Percentiles rank a stretch among this genome's conserved stretches.
phyloP scores from a whole-genome alignment of 1,140 invertebrate species.

The Plectrocnemia conspersa region DNA sequence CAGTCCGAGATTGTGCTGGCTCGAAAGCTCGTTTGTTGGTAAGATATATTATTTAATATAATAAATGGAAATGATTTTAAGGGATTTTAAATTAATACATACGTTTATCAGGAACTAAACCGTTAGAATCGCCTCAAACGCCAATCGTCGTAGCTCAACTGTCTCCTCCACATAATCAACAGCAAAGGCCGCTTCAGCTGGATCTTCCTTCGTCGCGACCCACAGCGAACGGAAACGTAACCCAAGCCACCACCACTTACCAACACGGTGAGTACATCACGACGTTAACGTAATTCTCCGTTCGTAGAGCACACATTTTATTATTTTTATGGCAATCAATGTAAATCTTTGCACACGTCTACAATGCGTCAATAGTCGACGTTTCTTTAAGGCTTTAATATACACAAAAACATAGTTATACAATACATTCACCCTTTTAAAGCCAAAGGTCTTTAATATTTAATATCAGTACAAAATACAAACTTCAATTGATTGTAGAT shows the following conservation, averaged over 20 bases:
- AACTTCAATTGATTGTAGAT: no score
- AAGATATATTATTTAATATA: conserved; percentile 26
- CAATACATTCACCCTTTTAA: no score
- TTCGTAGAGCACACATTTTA: conserved; percentile 3
- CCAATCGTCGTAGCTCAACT: conserved; percentile 58
- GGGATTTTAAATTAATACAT: no score
- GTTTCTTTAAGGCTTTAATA: no score
- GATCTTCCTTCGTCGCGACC: conserved; percentile 53
- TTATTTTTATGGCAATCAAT: conserved; percentile 8
- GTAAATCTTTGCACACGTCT: conserved; percentile 14
- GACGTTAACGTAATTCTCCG: conserved; percentile 27
- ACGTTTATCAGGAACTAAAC: conserved; percentile 64
- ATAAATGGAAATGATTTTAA: not conserved
- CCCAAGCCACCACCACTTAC: conserved; percentile 28
- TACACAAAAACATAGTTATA: no score
- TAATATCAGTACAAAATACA: no score
- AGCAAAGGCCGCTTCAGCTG: conserved; percentile 43
- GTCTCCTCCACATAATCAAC: conserved; percentile 42
- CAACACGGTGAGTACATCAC: conserved; percentile 35
- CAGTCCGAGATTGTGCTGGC: conserved; percentile 68
- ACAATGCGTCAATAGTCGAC: no score
- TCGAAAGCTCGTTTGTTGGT: conserved; percentile 85
- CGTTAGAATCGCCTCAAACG: conserved; percentile 77
- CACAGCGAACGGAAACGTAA: conserved; percentile 52
- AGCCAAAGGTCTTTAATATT: no score